phyloP scores from a whole-genome alignment of 2,797 vertebrate species.

The Epinephelus awoara region DNA sequence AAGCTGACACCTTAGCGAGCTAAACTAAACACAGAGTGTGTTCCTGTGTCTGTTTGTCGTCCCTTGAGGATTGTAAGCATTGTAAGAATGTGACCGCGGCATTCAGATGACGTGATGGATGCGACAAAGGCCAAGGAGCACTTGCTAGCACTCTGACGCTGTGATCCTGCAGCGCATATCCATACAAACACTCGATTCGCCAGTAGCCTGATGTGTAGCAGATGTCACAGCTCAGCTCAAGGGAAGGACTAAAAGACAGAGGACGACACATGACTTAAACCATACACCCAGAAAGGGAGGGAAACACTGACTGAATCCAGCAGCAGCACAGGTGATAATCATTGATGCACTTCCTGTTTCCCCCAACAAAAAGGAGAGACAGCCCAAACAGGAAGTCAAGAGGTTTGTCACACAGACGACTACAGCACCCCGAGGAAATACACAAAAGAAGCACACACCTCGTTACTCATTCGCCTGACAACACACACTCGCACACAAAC shows the following conservation, averaged over 20 bases:
- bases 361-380: no score
- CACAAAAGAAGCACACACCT: conserved; percentile 63
- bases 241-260: no score
- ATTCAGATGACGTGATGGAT: conserved; percentile 52
- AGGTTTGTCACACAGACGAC: conserved; percentile 18
- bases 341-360: no score
- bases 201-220: conserved; percentile 50
- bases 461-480: conserved; percentile 69
- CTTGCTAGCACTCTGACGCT: conserved; percentile 33
- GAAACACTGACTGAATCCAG: no score
- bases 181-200: conserved; percentile 40
- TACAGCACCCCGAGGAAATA: conserved; percentile 23
- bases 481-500: conserved; percentile 40
- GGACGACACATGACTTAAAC: no score
- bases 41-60: background rate
- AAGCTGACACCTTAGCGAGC: conserved; percentile 9
- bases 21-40: background rate
- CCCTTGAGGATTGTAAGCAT: background rate
- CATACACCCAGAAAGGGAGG: no score
- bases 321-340: no score
- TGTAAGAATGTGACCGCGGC: background rate
- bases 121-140: conserved; percentile 59
- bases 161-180: conserved; percentile 34
- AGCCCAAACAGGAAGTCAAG: no score
- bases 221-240: no score